phyloP scores from a whole-genome alignment of 2,888 invertebrate species.

The Athetis lepigone region DNA sequence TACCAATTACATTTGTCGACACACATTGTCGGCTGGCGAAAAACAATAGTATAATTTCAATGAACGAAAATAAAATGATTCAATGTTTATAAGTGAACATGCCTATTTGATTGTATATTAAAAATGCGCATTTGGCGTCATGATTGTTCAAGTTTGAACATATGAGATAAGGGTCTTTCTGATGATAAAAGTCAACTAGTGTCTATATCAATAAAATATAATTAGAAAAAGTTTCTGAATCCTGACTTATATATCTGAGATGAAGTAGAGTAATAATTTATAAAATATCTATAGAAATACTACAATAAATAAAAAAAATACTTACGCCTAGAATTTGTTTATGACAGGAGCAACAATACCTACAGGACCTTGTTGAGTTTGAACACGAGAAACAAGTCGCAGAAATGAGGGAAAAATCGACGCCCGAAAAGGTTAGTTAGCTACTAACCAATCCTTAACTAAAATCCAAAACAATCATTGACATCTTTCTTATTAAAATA shows the following conservation, averaged over 20 bases:
- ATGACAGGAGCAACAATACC: conserved; percentile 92
- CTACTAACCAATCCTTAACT: no score
- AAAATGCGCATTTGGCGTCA: no score
- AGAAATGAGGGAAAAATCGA: conserved; percentile 94
- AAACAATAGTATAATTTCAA: no score
- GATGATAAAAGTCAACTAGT: background rate
- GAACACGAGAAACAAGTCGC: conserved; percentile 93
- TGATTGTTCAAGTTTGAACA: no score
- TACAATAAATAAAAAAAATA: background rate
- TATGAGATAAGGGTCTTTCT: no score
- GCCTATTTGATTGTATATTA: no score
- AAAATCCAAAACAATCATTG: background rate
- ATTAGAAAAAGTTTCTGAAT: background rate
- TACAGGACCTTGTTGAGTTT: conserved; percentile 94
- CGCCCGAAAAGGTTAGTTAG: conserved; percentile 94
- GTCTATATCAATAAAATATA: background rate
- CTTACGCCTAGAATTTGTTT: conserved; percentile 47
- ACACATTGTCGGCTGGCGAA: no score
- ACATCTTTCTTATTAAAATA: background rate
- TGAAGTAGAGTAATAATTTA: background rate
- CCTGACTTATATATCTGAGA: background rate
- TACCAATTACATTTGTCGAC: no score
- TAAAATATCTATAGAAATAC: background rate
- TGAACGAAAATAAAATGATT: no score
- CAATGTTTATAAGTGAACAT: no score